phyloP scores from a whole-genome alignment of 1,140 invertebrate genomes.

The Leptopilina clavipes region DNA sequence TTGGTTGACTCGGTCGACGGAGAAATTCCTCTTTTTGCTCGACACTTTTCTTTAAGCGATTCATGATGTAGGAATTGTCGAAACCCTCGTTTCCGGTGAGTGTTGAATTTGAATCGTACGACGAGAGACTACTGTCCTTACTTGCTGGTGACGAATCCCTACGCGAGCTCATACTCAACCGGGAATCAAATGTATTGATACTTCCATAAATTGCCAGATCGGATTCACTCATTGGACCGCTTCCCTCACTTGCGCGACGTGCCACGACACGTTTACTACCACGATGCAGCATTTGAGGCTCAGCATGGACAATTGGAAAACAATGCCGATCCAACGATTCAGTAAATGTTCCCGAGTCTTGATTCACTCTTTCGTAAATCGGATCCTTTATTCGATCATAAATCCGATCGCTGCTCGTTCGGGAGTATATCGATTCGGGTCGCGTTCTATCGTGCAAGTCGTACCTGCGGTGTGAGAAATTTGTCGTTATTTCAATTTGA shows the following conservation, averaged over 20 bases:
- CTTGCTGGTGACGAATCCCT: conserved; percentile 79
- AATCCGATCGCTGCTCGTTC: conserved; percentile 68
- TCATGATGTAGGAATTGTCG: conserved; percentile 81
- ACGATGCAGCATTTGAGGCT: conserved; percentile 74
- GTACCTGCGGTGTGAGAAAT: too few species aligned
- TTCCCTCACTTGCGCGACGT: conserved; percentile 76
- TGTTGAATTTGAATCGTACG: conserved; percentile 80
- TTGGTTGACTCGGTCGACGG: conserved; percentile 81
- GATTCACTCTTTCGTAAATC: conserved; percentile 68
- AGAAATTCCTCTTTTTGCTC: conserved; percentile 93
- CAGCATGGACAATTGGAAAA: conserved; percentile 70
- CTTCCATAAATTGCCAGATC: conserved; percentile 66
- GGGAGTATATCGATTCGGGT: conserved; percentile 63
- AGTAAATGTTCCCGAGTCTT: conserved; percentile 57
- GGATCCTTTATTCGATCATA: conserved; percentile 71
- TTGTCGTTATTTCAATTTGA: too few species aligned
- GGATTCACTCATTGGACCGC: conserved; percentile 68
- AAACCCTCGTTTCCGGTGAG: conserved; percentile 78
- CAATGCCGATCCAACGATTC: conserved; percentile 67
- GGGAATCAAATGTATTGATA: conserved; percentile 64
- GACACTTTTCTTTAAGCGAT: conserved; percentile 85
- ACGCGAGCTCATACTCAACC: conserved; percentile 72
- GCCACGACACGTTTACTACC: conserved; percentile 65
- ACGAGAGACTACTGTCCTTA: conserved; percentile 78
- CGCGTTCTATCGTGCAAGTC: conserved; percentile 63